These are phyloP conservation scores for Callyntrura guangdongensis DNA, from an alignment of 2,888 invertebrate genomes.

Conservation along the genomic window DNA sequence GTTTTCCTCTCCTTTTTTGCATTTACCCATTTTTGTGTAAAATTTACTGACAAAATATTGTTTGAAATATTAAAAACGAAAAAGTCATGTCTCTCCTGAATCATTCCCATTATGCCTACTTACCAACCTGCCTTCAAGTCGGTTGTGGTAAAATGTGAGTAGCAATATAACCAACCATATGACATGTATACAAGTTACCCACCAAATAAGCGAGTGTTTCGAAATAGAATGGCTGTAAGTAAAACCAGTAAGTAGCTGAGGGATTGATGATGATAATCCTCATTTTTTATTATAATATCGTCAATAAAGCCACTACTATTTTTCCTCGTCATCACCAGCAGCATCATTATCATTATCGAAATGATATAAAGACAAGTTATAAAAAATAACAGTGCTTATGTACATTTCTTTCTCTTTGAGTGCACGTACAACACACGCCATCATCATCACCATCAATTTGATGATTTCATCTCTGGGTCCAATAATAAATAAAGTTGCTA, in stretches of 20 bases:
- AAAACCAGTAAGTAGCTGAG: too few relatives aligned
- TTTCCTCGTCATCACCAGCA: background rate
- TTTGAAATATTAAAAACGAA: too few relatives aligned
- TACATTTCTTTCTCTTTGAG: background rate
- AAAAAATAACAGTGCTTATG: background rate
- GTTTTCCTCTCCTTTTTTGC: slow-evolving; percentile 16
- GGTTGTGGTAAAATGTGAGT: too few relatives aligned
- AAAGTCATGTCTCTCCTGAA: too few relatives aligned
- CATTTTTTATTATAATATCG: background rate
- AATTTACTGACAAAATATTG: too few relatives aligned
- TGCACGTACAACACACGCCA: background rate
- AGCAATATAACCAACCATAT: too few relatives aligned
- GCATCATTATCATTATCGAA: background rate
- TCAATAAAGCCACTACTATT: slow-evolving; percentile 2
- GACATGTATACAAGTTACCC: too few relatives aligned
- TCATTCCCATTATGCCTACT: too few relatives aligned
- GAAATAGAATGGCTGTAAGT: too few relatives aligned
- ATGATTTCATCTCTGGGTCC: background rate
- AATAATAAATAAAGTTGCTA: background rate
- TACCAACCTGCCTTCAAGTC: too few relatives aligned
- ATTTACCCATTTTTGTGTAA: background rate
- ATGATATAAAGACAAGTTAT: background rate
- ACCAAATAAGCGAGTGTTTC: too few relatives aligned
- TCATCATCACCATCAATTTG: background rate
- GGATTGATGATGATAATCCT: background rate